Percentiles rank a stretch among this genome's conserved stretches.
Evolutionary conservation across 2,888 invertebrate genomes (phyloP).

Genomic region (Homarus gammarus): DNA sequence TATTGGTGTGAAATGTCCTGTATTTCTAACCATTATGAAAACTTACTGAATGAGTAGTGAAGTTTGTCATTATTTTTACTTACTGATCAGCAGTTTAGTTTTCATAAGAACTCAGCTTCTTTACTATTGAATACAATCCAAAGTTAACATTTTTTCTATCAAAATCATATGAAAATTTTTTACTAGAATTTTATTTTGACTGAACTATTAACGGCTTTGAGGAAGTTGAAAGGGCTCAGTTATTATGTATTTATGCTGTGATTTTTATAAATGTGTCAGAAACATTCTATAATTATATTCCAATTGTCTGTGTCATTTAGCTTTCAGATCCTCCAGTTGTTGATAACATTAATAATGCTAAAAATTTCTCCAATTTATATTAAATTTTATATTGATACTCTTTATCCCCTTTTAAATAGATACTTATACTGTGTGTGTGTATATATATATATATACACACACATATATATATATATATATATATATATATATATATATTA

Average conservation of each 20-base stretch:
- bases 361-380: background rate
- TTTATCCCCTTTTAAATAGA: background rate
- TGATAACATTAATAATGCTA: background rate
- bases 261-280: slow-evolving; percentile 10
- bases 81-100: too few relatives aligned
- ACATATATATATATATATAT: background rate
- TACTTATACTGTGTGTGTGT: background rate
- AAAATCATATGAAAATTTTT: background rate
- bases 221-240: background rate
- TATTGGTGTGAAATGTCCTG: too few relatives aligned
- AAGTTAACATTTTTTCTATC: too few relatives aligned
- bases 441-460: background rate
- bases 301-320: background rate
- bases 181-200: background rate
- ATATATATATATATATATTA: background rate
- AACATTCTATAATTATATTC: background rate
- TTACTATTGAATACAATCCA: too few relatives aligned
- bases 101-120: too few relatives aligned
- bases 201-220: background rate
- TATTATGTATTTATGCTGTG: slow-evolving; percentile 12
- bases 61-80: too few relatives aligned
- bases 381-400: background rate
- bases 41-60: too few relatives aligned
- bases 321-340: slow-evolving; percentile 17
- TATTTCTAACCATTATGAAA: too few relatives aligned